Percentiles rank a stretch among this genome's conserved stretches.
Conservation (phyloP, 2,113 vertebrate genomes). For the Ophiodon elongatus region DNA sequence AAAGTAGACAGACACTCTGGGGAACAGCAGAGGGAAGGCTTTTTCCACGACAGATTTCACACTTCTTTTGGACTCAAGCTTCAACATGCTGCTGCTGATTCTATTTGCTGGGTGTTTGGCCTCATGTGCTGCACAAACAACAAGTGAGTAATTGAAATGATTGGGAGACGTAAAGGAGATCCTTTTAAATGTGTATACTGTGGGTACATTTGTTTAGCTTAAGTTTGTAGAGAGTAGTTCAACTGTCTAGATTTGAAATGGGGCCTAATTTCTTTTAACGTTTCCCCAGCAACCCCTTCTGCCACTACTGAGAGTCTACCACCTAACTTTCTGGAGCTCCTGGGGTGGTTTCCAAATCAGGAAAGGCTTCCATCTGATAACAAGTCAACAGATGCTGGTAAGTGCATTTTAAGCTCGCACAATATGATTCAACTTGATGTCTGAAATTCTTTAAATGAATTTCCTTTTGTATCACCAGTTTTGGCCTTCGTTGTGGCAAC, state of each 20-base stretch:
- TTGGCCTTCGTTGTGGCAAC: slow-evolving; percentile 16
- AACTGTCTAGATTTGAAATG: not conserved
- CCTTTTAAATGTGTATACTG: not conserved
- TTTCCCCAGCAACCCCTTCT: too few relatives aligned
- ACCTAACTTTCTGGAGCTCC: too few relatives aligned
- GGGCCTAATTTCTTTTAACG: not conserved
- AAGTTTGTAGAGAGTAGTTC: not conserved
- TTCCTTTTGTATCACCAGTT: slow-evolving; percentile 22
- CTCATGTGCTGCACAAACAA: slow-evolving; percentile 42
- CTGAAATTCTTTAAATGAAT: not conserved
- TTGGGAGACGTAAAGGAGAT: not conserved
- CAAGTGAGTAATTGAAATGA: slow-evolving; percentile 5
- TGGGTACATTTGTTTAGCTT: not conserved
- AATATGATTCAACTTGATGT: not conserved
- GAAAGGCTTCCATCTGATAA: too few relatives aligned
- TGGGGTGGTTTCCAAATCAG: too few relatives aligned
- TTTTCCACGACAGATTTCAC: not conserved
- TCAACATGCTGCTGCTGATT: slow-evolving; percentile 64
- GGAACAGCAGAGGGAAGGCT: not conserved
- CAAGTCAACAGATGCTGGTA: not conserved
- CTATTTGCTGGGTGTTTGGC: slow-evolving; percentile 56
- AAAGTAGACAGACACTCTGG: not conserved
- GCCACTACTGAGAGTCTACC: too few relatives aligned
- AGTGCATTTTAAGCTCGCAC: not conserved
- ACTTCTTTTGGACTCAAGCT: not conserved